Percentiles rank a stretch among this genome's conserved stretches.
phyloP scores from a whole-genome alignment of 2,797 vertebrate genomes.

The Cirrhinus mrigala region DNA sequence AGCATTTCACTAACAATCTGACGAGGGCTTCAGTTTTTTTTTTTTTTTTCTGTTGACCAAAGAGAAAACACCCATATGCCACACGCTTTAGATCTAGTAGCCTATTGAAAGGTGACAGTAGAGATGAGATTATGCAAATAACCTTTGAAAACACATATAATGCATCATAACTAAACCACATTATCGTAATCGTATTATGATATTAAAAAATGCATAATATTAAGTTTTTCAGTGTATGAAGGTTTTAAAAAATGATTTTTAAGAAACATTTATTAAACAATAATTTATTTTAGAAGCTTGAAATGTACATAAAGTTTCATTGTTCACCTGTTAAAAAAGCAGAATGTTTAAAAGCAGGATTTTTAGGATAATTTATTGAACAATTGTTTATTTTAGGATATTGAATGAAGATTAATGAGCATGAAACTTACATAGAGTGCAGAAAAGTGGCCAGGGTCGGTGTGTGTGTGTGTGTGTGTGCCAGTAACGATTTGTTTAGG shows the following conservation, averaged over 20 bases:
- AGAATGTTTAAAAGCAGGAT: too few relatives aligned
- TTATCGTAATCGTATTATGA: not conserved
- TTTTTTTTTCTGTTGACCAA: constrained; percentile 8
- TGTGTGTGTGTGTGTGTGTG: constrained; percentile 69
- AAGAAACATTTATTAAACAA: not conserved
- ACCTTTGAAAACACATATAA: not conserved
- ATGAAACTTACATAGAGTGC: not conserved
- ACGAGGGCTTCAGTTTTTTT: constrained; percentile 59
- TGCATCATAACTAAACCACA: not conserved
- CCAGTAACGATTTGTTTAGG: constrained; percentile 89
- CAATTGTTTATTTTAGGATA: not conserved
- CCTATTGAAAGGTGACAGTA: constrained; percentile 15
- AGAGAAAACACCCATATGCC: constrained; percentile 42
- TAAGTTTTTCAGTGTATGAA: not conserved
- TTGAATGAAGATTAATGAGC: not conserved
- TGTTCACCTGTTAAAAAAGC: not conserved
- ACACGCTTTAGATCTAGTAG: constrained; percentile 28
- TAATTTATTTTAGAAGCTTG: constrained; percentile 3
- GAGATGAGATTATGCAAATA: constrained; percentile 3
- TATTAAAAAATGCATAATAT: not conserved
- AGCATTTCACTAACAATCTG: constrained; percentile 73
- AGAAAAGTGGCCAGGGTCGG: not conserved
- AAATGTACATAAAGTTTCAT: not conserved
- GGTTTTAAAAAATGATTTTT: not conserved
- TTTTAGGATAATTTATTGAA: not conserved